These are phyloP conservation scores for Gambusia affinis DNA, from an alignment of 2,113 vertebrate species.

Conservation along the genomic window DNA sequence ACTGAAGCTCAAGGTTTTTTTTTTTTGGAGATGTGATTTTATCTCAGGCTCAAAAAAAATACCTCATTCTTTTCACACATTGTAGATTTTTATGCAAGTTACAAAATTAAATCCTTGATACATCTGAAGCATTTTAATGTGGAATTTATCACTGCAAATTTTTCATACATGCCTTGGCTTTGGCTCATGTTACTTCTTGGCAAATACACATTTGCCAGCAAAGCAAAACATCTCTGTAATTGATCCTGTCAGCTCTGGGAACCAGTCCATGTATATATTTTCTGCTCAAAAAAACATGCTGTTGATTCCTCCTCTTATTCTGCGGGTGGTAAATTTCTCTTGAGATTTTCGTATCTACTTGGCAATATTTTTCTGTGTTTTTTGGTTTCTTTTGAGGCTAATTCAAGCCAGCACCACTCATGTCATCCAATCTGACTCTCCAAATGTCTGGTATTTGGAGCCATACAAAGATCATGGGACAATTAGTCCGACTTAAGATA, in stretches of 20 bases:
- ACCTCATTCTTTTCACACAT: not conserved
- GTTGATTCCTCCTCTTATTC: not conserved
- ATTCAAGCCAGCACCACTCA: conserved; percentile 56
- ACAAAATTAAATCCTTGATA: not conserved
- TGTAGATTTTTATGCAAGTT: not conserved
- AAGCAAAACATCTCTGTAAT: conserved; percentile 1
- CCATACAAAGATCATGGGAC: conserved; percentile 52
- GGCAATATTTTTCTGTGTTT: conserved; percentile 15
- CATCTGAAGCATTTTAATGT: not conserved
- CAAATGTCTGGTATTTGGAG: conserved; percentile 50
- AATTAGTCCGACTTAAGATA: conserved; percentile 34
- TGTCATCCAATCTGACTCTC: conserved; percentile 45
- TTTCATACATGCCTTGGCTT: conserved; percentile 7
- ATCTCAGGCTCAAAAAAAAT: not conserved
- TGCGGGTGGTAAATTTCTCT: conserved; percentile 25
- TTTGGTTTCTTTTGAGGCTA: conserved; percentile 41
- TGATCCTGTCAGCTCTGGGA: conserved; percentile 22
- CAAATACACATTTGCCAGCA: not conserved
- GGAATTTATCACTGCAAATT: accelerated
- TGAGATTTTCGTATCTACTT: conserved; percentile 6
- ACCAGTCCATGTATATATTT: not conserved
- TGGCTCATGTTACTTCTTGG: not conserved
- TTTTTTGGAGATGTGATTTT: not conserved
- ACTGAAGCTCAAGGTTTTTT: not conserved
- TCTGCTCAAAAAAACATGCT: not conserved